These are phyloP conservation scores for Cantharis rufa DNA, from an alignment of 2,888 invertebrate genomes.

Conservation along the genomic window DNA sequence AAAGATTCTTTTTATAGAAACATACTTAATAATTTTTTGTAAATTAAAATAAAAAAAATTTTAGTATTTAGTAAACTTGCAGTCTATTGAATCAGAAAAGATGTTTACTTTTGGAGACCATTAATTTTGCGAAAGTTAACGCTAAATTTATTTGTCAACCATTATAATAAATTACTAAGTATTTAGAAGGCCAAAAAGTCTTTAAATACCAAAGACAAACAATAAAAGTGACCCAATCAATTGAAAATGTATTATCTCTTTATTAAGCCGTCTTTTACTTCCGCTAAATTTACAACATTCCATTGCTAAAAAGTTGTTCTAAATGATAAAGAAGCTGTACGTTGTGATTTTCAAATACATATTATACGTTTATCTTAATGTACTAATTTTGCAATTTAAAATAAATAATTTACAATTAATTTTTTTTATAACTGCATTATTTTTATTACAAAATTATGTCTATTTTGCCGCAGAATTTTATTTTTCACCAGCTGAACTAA, in stretches of 20 bases:
- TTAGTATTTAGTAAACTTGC: neutral
- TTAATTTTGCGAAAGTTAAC: neutral
- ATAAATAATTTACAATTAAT: no score
- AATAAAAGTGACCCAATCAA: neutral
- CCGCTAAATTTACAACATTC: neutral
- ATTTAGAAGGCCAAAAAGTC: neutral
- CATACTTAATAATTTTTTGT: neutral
- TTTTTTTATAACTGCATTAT: no score
- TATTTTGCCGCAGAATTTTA: no score
- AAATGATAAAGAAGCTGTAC: neutral
- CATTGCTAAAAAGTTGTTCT: neutral
- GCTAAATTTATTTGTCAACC: neutral
- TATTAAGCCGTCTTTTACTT: neutral
- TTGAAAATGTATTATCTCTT: neutral
- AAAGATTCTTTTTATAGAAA: no score
- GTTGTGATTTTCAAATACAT: neutral
- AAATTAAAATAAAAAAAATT: neutral
- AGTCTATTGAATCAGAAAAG: neutral
- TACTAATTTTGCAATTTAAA: neutral
- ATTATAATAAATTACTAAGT: neutral
- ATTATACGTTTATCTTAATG: neutral
- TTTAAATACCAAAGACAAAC: neutral
- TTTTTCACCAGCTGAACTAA: neutral
- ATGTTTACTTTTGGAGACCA: neutral
- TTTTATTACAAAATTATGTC: no score